Evolutionary conservation across 2,113 vertebrate species (phyloP).

Genomic region (Limanda limanda): DNA sequence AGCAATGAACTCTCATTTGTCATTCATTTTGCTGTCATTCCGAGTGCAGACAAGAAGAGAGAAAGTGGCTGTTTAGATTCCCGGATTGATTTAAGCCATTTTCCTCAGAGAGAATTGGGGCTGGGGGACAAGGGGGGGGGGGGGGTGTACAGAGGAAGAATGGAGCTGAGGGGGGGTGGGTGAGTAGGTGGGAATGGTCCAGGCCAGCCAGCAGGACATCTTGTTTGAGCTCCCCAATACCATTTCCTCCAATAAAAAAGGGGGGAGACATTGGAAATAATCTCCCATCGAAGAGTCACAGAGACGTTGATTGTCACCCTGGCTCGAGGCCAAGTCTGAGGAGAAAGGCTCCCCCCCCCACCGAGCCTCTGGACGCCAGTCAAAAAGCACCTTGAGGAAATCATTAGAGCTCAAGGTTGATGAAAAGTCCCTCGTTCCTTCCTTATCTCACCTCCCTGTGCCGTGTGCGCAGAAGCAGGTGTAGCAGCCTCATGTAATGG

Average conservation of each 20-base stretch:
- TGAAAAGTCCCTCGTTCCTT: constrained; percentile 62
- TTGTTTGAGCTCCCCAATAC: constrained; percentile 88
- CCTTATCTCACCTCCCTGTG: background rate
- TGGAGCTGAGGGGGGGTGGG: constrained; percentile 1
- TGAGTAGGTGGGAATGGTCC: constrained; percentile 47
- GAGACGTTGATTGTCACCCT: constrained; percentile 87
- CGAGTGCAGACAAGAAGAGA: constrained; percentile 51
- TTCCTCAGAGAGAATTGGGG: constrained; percentile 55
- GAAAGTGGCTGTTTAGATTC: constrained; percentile 62
- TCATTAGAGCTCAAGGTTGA: constrained; percentile 75
- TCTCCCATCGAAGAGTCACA: constrained; percentile 83
- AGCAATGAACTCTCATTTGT: constrained; percentile 34
- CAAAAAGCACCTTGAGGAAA: constrained; percentile 81
- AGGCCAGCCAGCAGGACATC: constrained; percentile 84
- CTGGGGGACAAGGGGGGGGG: background rate
- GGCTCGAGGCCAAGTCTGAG: constrained; percentile 84
- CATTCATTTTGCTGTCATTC: constrained; percentile 49
- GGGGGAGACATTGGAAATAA: constrained; percentile 71
- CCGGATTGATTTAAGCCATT: constrained; percentile 85
- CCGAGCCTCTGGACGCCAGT: constrained; percentile 71
- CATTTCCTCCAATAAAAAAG: constrained; percentile 82
- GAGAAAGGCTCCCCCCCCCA: constrained; percentile 57
- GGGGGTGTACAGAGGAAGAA: constrained; percentile 33
- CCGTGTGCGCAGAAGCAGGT: background rate
- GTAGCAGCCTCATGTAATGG: background rate